Base-by-base conservation (phyloP, 2,797 vertebrate genomes). In the Etheostoma perlongum region DNA sequence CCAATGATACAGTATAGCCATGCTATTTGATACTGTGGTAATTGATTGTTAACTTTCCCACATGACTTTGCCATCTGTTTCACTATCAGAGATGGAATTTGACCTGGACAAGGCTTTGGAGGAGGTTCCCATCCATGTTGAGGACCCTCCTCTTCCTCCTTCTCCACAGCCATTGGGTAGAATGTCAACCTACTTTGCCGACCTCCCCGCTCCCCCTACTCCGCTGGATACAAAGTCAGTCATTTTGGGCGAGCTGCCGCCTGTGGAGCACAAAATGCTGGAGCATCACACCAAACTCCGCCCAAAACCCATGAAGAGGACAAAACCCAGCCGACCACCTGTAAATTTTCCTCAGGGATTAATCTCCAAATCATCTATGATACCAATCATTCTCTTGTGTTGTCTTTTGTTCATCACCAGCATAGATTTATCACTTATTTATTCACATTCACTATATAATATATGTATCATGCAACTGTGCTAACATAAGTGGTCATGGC, bases 81-180 rank as follows among this genome's bases (percentile, higher is more conserved):
- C 30, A 57, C 79, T 82, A 67, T 85, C 93, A 99, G 98, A 99
- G 92, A 96, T 98, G 96, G 97, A 98, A 91, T 99, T 99, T 92
- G 98, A 99, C 84, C 90, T 99, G 82, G 97, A 98, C 92, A 98
- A 97, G 93, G 98, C 97, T 2, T 90, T 99, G 88, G 96, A 98
- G 93, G 97, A 98, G 71, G 96, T 99, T 72, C 97, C 98, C 0
- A 97, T 98, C 85, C 96, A 98, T 36, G 89, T 97, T 5, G 97
- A 97, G 78, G 97, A 99, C 86, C 96, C 94, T 0, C 95, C 96
- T 8, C 94, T 92, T 52, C 81, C 86, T 11, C 60, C 86, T 18
- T 52, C 84, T 36, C 55, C 74, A 9, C 93, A 92, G 27, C 67
- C 84, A 46, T 83, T 66, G 0, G 95, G 96, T 81, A 96, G 94